Conservation (phyloP, 1,140 invertebrate genomes). For the Globodera rostochiensis region DNA sequence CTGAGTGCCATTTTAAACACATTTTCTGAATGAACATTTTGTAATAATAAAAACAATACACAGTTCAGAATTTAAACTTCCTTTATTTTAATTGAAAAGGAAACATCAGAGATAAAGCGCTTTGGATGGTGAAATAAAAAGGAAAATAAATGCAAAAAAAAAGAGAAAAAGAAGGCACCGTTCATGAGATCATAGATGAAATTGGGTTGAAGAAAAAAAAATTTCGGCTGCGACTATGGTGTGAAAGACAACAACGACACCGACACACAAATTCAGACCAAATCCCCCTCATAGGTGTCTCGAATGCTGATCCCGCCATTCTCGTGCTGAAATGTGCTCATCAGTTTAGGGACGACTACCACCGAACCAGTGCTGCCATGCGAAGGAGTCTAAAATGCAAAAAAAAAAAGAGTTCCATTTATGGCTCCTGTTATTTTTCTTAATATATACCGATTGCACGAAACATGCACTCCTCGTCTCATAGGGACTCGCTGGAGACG, state of each 20-base stretch:
- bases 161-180: background rate
- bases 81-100: no score
- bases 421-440: background rate
- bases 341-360: background rate
- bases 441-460: background rate
- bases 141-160: background rate
- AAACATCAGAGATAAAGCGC: background rate
- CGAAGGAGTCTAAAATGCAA: background rate
- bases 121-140: background rate
- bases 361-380: constrained; percentile 6
- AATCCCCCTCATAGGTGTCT: constrained; percentile 11
- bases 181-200: background rate
- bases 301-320: constrained; percentile 13
- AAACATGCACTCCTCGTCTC: constrained; percentile 18
- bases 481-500: background rate
- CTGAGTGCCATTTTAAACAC: no score
- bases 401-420: background rate
- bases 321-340: constrained; percentile 29
- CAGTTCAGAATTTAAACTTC: no score
- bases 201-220: background rate
- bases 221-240: no score
- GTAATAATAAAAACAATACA: no score
- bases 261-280: background rate
- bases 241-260: background rate
- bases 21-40: no score